Base-by-base conservation (phyloP, 2,888 invertebrate genomes). In the Platycnemis pennipes region DNA sequence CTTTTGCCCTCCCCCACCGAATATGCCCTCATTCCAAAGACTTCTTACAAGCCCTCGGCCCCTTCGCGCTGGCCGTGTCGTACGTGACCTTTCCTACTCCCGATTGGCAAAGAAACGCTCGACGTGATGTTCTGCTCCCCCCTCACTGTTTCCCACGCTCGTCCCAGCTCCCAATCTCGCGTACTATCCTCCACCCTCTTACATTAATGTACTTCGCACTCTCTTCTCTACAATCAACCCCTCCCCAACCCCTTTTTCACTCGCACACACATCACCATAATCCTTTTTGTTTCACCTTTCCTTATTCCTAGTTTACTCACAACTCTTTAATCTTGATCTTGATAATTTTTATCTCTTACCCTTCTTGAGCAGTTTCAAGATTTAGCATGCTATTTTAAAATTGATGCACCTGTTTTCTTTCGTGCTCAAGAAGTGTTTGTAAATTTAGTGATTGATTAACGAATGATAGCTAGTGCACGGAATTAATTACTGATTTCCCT, bases 41-140 rank as follows among this genome's bases (percentile, higher is more conserved):
- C 63, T 63, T 63, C 63, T 26, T 7, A 13, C 88, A 37, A 31
- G 7, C 46, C 11, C 22, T 46, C 8, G 8, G 16, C 31, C 49
- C 46, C 88, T 37, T 89, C 89, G 56, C 56, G 89, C 89, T 89
- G 56, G 89, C 56, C 56, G 56, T 89, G 89, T 53, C 53, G 89
- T 56, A 89, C 89, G 89, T 89, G 89, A 89, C 89, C 89, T 89
- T 89, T 89, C 53, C 89, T 37, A 53, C 37, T 37, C 8, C 56
- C 56, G 89, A 56, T 56, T 56, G 22, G 26, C 5, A 56, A 53
- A 89, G 89, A 56, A 89, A 89, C 56, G 89, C 11, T 37, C 53
- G 53, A 89, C 89, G 89, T 88, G 88, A 53, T 37, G 19, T 19
- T 49, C 5, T 16, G 11, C 86, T 53, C 49, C 31, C 31, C 49